Conservation (phyloP, 2,797 vertebrate genomes). For the Mormyrus proboscirostris region DNA sequence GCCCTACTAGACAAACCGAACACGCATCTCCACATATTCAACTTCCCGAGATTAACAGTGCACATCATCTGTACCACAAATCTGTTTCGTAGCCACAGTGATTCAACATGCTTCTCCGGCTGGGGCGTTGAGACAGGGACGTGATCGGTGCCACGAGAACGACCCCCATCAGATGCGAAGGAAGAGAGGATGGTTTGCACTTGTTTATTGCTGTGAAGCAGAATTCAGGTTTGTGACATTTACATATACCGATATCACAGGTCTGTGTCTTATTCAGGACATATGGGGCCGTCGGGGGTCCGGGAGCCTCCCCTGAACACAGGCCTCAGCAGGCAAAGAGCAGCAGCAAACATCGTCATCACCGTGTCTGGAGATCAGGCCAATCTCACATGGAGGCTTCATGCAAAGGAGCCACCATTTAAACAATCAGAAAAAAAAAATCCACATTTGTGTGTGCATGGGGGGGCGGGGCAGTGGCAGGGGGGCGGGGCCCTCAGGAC, state of each 20-base stretch:
- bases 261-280: not conserved
- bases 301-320: not conserved
- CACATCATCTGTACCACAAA: not conserved
- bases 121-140: not conserved
- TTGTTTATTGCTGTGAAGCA: not conserved
- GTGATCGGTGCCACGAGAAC: not conserved
- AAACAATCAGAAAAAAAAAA: not conserved
- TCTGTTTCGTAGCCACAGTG: not conserved
- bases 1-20: not conserved
- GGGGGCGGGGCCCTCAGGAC: constrained; percentile 20
- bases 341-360: not conserved
- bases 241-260: not conserved
- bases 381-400: not conserved
- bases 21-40: not conserved
- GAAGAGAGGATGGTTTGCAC: not conserved
- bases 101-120: not conserved
- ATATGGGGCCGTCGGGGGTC: not conserved
- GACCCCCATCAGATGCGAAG: not conserved
- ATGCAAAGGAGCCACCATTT: not conserved
- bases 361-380: not conserved
- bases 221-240: not conserved
- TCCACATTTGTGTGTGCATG: not conserved
- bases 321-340: not conserved
- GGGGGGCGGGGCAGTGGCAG: not conserved
- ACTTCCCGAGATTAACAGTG: not conserved